These are phyloP conservation scores for Parnassius glacialis DNA, from an alignment of 2,888 invertebrate species.

Conservation along the genomic window DNA sequence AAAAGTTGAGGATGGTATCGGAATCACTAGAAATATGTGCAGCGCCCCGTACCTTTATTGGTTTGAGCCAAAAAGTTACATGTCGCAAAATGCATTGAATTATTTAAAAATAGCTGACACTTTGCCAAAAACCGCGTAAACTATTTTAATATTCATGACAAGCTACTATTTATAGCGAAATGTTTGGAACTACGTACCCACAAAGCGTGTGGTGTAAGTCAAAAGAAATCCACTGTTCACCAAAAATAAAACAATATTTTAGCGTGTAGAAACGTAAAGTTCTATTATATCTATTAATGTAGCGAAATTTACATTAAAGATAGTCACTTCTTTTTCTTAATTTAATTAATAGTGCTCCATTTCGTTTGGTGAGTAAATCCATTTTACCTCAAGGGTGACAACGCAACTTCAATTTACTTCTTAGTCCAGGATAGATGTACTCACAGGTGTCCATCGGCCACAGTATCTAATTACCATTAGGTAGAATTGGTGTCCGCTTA, in stretches of 20 bases:
- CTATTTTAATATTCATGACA: conserved; percentile 20
- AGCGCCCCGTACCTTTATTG: background rate
- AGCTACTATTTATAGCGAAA: conserved; percentile 18
- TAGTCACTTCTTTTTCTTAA: background rate
- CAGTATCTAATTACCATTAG: too few relatives aligned
- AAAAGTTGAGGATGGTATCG: background rate
- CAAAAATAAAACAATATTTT: background rate
- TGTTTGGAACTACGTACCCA: conserved; percentile 18
- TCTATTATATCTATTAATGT: background rate
- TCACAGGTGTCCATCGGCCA: too few relatives aligned
- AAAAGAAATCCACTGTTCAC: background rate
- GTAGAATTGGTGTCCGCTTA: too few relatives aligned
- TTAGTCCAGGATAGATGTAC: too few relatives aligned
- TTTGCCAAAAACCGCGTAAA: conserved; percentile 24
- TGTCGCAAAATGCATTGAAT: conserved; percentile 1
- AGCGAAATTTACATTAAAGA: background rate
- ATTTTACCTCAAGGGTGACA: too few relatives aligned
- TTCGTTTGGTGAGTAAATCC: too few relatives aligned
- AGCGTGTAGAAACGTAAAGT: background rate
- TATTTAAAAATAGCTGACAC: conserved; percentile 21
- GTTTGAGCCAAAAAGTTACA: too few relatives aligned
- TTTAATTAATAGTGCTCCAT: background rate
- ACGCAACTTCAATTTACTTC: too few relatives aligned
- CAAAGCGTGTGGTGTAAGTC: conserved; percentile 10
- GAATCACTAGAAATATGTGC: background rate